phyloP scores from a whole-genome alignment of 2,888 invertebrate genomes.

The Pachydiplax longipennis region DNA sequence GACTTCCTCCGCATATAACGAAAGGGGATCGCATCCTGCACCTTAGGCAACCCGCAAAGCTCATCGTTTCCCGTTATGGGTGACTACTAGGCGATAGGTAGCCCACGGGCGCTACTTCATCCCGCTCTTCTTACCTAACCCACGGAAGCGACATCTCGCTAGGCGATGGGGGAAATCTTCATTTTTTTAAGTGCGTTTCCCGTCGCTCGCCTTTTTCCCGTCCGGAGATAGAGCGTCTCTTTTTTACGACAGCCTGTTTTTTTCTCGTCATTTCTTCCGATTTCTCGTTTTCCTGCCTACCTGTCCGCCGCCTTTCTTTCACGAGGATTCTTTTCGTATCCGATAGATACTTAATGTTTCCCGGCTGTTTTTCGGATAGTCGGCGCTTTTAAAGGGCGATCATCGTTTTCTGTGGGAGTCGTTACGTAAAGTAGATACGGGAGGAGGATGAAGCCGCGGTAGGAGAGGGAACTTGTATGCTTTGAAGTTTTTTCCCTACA shows the following conservation, averaged over 20 bases:
- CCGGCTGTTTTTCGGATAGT: too few relatives aligned
- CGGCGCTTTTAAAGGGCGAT: too few relatives aligned
- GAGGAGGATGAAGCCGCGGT: too few relatives aligned
- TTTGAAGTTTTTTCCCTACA: too few relatives aligned
- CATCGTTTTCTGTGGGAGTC: too few relatives aligned
- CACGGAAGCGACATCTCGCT: not conserved
- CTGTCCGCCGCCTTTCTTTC: not conserved
- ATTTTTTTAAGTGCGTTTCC: not conserved
- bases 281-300: not conserved
- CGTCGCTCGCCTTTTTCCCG: not conserved
- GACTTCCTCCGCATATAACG: too few relatives aligned
- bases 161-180: not conserved
- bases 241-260: not conserved
- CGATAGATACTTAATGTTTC: too few relatives aligned
- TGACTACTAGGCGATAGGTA: too few relatives aligned
- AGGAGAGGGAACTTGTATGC: too few relatives aligned
- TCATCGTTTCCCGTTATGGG: not conserved
- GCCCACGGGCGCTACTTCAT: not conserved
- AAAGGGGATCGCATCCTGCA: not conserved
- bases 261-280: not conserved
- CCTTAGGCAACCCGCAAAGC: not conserved
- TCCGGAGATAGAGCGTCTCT: not conserved
- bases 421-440: too few relatives aligned
- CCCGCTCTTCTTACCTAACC: not conserved
- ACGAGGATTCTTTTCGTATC: too few relatives aligned